Base-by-base conservation (phyloP, 2,113 vertebrate genomes). In the Cebidichthys violaceus region DNA sequence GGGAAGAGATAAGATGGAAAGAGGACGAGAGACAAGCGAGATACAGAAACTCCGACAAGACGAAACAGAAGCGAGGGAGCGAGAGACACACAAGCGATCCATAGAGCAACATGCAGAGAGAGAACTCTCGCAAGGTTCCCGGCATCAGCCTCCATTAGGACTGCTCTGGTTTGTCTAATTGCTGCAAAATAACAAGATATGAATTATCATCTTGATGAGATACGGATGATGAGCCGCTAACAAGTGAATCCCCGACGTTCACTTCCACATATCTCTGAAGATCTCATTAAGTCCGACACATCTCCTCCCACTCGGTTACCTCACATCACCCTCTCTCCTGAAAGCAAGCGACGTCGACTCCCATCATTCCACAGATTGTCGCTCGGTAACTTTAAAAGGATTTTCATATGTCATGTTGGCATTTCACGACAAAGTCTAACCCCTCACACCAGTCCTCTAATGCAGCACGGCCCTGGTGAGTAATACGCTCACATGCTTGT, bases 131-230 rank as follows among this genome's bases (percentile, higher is more conserved):
- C 24, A n/a, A 81, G 43, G 57, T 57, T 82, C 67, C 47, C 10
- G 2, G n/a, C 27, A 67, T 76, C 79, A 77, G 27, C 47, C 47
- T 84, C 76, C 68, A 77, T 81, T 82, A 85, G 62, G 22, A 68
- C 57, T 54, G 11, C 60, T 88, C 55, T 54, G 78, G 27, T 86
- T 79, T 79, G 54, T 76, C 43, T 89, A 77, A 90, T 92, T 88
- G 77, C 77, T 77, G 74, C 68, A 83, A 85, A 85, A 89, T 86
- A 85, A 75, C 31, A 57, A 75, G 61, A 84, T 77, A 64, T 74
- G 75, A 89, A 85, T 89, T 62, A 88, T 85, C 72, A 84, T 80
- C 52, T 29, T 67, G 65, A 89, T 73, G 79, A 88, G 79, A 88
- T 87, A 72, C 77, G 81, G 86, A 88, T 52, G 74, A 81, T 65